These are phyloP conservation scores for Xanthorhoe designata DNA, from an alignment of 2,888 invertebrate genomes.

Conservation along the genomic window DNA sequence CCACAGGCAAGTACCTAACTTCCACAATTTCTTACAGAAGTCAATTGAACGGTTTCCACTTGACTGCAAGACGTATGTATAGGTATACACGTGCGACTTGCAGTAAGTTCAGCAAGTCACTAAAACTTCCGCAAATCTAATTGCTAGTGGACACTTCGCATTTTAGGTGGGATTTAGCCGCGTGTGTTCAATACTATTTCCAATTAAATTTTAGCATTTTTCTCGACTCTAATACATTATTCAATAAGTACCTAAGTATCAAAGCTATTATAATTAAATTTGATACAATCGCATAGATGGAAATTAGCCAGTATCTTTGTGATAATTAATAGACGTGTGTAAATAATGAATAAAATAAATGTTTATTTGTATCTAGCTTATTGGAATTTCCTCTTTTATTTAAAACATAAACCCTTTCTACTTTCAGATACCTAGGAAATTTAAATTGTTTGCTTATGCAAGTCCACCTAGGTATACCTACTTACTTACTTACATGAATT, in stretches of 20 bases:
- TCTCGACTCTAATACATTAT: slow-evolving; percentile 19
- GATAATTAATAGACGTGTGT: slow-evolving; percentile 78
- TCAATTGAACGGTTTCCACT: too few relatives aligned
- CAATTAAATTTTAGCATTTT: slow-evolving; percentile 20
- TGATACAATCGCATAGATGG: slow-evolving; percentile 26
- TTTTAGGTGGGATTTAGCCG: slow-evolving; percentile 28
- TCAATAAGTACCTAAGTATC: slow-evolving; percentile 11
- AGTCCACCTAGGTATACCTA: too few relatives aligned
- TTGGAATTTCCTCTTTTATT: slow-evolving; percentile 44
- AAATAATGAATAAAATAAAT: slow-evolving; percentile 74
- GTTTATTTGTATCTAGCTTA: slow-evolving; percentile 75
- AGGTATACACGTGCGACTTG: too few relatives aligned
- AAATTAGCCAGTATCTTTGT: slow-evolving; percentile 62
- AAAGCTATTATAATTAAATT: slow-evolving; percentile 17
- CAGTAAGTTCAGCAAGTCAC: too few relatives aligned
- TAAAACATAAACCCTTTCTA: slow-evolving; percentile 14
- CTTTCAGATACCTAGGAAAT: background rate
- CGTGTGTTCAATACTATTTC: slow-evolving; percentile 32
- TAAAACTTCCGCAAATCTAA: too few relatives aligned
- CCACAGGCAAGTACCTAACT: too few relatives aligned
- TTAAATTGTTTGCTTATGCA: too few relatives aligned
- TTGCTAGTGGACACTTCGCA: too few relatives aligned
- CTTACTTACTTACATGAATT: too few relatives aligned
- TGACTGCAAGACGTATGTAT: too few relatives aligned
- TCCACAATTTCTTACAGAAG: too few relatives aligned